phyloP scores from a whole-genome alignment of 2,888 invertebrate species.

The Achlya flavicornis region DNA sequence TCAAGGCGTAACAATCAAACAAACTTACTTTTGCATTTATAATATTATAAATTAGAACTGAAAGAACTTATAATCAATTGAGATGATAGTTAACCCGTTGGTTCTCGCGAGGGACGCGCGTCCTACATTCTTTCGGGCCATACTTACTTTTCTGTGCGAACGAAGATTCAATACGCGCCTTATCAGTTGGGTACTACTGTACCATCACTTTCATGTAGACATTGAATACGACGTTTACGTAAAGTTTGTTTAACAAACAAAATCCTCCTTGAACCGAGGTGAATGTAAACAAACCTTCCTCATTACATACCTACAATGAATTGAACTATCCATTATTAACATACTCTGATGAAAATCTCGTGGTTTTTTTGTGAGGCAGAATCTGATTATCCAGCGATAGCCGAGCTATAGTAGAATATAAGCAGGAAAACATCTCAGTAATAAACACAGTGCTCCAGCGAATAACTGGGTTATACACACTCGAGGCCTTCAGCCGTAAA shows the following conservation, averaged over 20 bases:
- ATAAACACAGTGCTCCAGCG: conserved; percentile 3
- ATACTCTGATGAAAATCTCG: not conserved
- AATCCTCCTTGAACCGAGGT: not conserved
- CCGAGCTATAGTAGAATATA: not conserved
- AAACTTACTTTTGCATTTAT: too few species aligned
- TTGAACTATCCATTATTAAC: not conserved
- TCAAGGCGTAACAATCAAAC: too few species aligned
- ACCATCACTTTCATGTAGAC: too few species aligned
- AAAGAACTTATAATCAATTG: too few species aligned
- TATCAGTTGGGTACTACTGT: too few species aligned
- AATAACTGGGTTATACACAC: conserved; percentile 4
- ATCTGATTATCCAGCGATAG: not conserved
- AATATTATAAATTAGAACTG: too few species aligned
- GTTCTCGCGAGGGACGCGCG: too few species aligned
- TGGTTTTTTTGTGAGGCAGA: not conserved
- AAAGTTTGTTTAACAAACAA: not conserved
- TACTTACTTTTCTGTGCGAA: too few species aligned
- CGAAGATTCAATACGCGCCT: too few species aligned
- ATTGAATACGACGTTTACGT: not conserved
- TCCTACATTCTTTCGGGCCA: too few species aligned
- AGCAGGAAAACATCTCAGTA: conserved; percentile 4
- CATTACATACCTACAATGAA: not conserved
- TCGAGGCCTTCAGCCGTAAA: not conserved
- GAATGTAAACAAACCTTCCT: not conserved
- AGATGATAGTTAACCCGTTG: too few species aligned